Evolutionary conservation across 2,888 invertebrate species (phyloP).

Genomic region (Taphrorychus bicolor): DNA sequence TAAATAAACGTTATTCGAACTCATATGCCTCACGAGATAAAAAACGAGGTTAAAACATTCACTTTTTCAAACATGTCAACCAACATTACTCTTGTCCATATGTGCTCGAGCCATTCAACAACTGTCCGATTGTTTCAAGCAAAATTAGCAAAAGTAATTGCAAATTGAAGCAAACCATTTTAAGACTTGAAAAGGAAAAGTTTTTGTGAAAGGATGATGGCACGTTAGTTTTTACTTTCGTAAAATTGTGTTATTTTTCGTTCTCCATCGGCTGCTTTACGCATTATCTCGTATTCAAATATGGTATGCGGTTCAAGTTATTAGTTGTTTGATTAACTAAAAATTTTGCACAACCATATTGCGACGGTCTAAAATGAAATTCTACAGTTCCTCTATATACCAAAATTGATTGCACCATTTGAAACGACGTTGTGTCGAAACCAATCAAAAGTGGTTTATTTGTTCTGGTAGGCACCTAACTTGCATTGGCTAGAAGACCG

Average conservation of each 20-base stretch:
- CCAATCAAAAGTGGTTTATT: neutral
- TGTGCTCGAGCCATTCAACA: constrained; percentile 4
- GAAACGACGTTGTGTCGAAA: neutral
- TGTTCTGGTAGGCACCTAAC: neutral
- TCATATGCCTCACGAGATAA: too few species aligned
- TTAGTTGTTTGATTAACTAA: neutral
- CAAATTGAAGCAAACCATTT: constrained; percentile 13
- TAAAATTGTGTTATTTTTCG: constrained; percentile 10
- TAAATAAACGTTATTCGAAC: too few species aligned
- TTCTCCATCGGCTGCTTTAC: too few species aligned
- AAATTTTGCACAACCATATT: neutral
- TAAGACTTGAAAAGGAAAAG: constrained; percentile 30
- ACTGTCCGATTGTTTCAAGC: constrained; percentile 1
- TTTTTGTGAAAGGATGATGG: constrained; percentile 33
- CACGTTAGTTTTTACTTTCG: constrained; percentile 25
- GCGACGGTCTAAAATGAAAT: neutral
- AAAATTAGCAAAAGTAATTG: constrained; percentile 10
- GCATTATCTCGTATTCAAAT: too few species aligned
- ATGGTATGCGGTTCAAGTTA: too few species aligned
- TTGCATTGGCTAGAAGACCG: neutral
- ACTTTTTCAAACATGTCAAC: neutral
- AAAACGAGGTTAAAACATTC: too few species aligned
- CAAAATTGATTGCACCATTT: neutral
- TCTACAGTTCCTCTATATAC: neutral
- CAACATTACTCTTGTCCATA: neutral